Conservation (phyloP, 1,140 invertebrate genomes). For the Marisa cornuarietis region DNA sequence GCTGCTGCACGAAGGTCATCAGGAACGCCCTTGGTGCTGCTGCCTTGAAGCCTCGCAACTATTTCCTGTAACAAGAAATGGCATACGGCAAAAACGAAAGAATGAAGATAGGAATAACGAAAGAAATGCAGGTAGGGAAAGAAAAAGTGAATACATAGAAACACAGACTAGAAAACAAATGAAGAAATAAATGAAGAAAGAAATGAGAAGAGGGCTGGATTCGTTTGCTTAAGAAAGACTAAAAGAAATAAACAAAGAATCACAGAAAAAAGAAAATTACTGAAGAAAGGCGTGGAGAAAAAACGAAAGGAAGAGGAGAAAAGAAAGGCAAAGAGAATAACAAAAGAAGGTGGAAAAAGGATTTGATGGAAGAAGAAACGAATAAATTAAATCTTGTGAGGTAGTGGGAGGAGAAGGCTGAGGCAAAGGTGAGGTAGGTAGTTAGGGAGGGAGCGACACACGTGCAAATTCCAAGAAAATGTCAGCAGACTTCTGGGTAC, state of each 20-base stretch:
- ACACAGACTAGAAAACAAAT: too few relatives aligned
- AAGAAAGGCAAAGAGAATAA: not conserved
- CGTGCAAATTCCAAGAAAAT: not conserved
- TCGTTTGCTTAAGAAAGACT: not conserved
- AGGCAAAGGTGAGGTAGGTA: not conserved
- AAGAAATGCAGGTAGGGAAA: not conserved
- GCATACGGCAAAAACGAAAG: not conserved
- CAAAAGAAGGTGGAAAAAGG: not conserved
- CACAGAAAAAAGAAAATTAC: not conserved
- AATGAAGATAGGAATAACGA: not conserved
- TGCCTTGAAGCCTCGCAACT: too few relatives aligned
- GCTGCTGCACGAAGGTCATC: too few relatives aligned
- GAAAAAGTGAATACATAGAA: not conserved
- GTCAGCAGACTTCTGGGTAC: not conserved
- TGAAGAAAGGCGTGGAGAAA: not conserved
- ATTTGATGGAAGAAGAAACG: not conserved
- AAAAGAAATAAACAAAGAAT: not conserved
- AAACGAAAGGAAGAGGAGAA: conserved; percentile 1
- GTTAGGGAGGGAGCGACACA: not conserved
- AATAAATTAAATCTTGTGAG: too few relatives aligned
- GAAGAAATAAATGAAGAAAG: not conserved
- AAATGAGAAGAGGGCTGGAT: not conserved
- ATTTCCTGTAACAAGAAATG: too few relatives aligned
- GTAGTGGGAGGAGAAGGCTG: not conserved
- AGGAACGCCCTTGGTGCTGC: too few relatives aligned